phyloP scores from a whole-genome alignment of 2,888 invertebrate genomes.

The Microctonus hyperodae region DNA sequence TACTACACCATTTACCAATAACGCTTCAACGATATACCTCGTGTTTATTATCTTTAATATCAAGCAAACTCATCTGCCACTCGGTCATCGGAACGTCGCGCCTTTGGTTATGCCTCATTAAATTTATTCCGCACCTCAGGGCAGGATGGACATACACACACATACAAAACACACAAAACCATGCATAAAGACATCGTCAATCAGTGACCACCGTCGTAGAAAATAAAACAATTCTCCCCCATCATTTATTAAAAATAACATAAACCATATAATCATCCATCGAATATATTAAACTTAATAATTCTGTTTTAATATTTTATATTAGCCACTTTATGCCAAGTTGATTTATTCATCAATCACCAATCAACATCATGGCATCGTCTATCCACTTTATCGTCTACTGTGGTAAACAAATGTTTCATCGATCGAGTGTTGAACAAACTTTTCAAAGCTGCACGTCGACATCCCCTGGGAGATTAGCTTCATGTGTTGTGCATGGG shows the following conservation, averaged over 20 bases:
- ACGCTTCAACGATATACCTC: not conserved
- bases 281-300: too few species aligned
- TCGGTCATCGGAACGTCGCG: constrained; percentile 49
- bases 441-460: not conserved
- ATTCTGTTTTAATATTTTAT: not conserved
- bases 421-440: not conserved
- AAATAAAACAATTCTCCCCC: too few species aligned
- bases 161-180: too few species aligned
- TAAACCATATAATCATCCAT: too few species aligned
- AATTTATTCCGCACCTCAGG: constrained; percentile 42
- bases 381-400: constrained; percentile 2
- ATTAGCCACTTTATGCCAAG: not conserved
- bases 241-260: too few species aligned
- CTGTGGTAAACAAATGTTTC: not conserved
- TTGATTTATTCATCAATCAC: not conserved
- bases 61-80: constrained; percentile 40
- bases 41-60: constrained; percentile 35
- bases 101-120: constrained; percentile 51
- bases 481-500: not conserved
- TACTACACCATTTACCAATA: not conserved
- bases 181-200: not conserved
- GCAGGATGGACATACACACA: not conserved
- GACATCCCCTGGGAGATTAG: constrained; percentile 7
- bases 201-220: not conserved
- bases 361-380: not conserved